Evolutionary conservation across 2,113 vertebrate genomes (phyloP), one percentile per base, ranked within the genome.

Genomic region (Psittacara wagleri): DNA sequence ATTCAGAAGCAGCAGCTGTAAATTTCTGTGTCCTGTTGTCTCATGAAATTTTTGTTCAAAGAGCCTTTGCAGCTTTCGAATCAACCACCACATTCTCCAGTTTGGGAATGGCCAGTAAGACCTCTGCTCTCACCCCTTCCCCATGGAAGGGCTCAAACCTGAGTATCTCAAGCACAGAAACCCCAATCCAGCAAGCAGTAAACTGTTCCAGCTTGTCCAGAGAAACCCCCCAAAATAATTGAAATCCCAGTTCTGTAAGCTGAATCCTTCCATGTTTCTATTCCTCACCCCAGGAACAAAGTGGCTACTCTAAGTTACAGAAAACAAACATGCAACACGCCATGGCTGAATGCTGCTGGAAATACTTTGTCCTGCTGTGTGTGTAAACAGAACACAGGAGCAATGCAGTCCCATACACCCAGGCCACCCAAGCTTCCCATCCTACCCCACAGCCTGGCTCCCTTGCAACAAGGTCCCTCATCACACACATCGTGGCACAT

Each of bases 1-100:
- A 95, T 86, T 88, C 90, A 86, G 69, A 86, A 81, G 64, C 76
- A 88, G 93, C 76, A 86, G 88, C 92, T 94, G 86, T 83, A 80
- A 78, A 91, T 73, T 37, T 84, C 57, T 22, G 24, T 27, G 63
- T 67, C 73, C 72, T 86, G 86, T 49, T 86, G 37, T 11, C 62
- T 92, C 86, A 73, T 11, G 11, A 37, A 9, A 55, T 33, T 77
- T 83, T 69, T 72, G 31, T 39, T 86, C 73, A 48, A 81, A 82
- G 37, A 84, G 74, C 28, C 44, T 55, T 64, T 2, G 1, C 69
- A 48, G 61, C 43, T 90, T 86, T 72, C 16, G 52, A 35, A 78
- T 49, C 83, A 89, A n/a, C 19, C 52, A 84, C 20, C 12, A 4
- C 74, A 4, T 57, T 51, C 28, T 22, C 66, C 49, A 44, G 31